Conservation (phyloP, 2,797 vertebrate species). For the Premnoplex brunnescens region DNA sequence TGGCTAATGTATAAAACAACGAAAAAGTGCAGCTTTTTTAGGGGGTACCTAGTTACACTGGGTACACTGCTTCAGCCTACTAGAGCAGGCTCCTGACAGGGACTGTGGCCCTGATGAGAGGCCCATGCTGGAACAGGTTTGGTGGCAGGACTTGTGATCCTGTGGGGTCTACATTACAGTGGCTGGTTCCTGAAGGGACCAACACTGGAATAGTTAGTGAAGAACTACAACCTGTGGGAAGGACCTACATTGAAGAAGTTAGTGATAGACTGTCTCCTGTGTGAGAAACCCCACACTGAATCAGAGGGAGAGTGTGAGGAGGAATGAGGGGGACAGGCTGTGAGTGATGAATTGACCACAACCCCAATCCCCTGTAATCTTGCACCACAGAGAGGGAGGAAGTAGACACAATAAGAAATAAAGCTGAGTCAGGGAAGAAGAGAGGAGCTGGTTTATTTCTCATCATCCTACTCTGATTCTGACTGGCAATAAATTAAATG, state of each 20-base stretch:
- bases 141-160: not conserved
- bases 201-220: too few relatives aligned
- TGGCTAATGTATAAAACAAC: too few relatives aligned
- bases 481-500: not conserved
- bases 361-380: accelerated
- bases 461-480: not conserved
- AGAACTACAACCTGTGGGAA: accelerated
- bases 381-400: accelerated
- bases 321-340: not conserved
- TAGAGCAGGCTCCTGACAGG: not conserved
- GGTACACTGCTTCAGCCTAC: too few relatives aligned
- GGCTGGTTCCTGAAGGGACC: not conserved
- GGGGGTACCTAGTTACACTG: too few relatives aligned
- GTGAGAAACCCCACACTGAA: accelerated
- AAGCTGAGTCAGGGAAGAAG: not conserved
- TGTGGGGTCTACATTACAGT: accelerated
- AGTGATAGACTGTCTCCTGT: accelerated
- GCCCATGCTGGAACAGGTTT: accelerated
- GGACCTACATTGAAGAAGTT: accelerated
- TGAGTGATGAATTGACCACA: accelerated
- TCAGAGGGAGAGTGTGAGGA: not conserved
- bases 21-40: too few relatives aligned
- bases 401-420: not conserved
- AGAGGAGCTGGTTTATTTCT: not conserved
- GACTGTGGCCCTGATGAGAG: accelerated